A percentile compares a stretch with the other conserved stretches of the same genome.
Conservation (phyloP, 1,140 invertebrate species). For the Doryteuthis pealeii region DNA sequence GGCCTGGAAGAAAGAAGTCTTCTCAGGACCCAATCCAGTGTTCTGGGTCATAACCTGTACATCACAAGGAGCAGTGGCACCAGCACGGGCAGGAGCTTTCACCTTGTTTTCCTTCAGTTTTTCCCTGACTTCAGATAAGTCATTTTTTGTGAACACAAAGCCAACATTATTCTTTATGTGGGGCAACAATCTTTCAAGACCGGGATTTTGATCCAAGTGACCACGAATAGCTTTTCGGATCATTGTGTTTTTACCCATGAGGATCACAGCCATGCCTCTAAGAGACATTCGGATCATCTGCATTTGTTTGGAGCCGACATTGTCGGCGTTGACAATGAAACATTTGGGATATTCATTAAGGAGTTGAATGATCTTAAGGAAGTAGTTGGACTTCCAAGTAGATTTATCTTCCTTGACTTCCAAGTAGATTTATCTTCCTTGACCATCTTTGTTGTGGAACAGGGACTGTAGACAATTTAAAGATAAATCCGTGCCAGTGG, state of each 20-base stretch:
- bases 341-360: no score
- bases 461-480: no score
- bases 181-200: no score
- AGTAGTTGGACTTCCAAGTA: conserved; percentile 98
- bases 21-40: conserved; percentile 97
- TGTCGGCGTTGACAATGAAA: conserved; percentile 98
- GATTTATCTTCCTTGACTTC: conserved; percentile 99
- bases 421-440: conserved; percentile 98
- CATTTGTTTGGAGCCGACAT: conserved; percentile 99
- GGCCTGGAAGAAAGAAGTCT: conserved; percentile 99
- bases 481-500: conserved; percentile 64
- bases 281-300: conserved; percentile 96
- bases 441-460: no score
- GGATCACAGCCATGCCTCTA: conserved; percentile 84
- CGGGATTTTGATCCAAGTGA: no score
- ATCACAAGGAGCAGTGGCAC: conserved; percentile 92
- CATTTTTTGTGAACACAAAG: no score
- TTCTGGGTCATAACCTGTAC: conserved; percentile 98
- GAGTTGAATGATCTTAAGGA: conserved; percentile 91
- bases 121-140: conserved; percentile 83
- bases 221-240: conserved; percentile 98
- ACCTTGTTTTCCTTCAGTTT: conserved; percentile 94
- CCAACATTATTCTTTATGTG: no score
- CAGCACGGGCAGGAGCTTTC: conserved; percentile 89
- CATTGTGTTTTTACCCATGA: conserved; percentile 99